Conservation (phyloP, 35 echinoderm and acorn worm species). For the Holothuria glaberrima region DNA sequence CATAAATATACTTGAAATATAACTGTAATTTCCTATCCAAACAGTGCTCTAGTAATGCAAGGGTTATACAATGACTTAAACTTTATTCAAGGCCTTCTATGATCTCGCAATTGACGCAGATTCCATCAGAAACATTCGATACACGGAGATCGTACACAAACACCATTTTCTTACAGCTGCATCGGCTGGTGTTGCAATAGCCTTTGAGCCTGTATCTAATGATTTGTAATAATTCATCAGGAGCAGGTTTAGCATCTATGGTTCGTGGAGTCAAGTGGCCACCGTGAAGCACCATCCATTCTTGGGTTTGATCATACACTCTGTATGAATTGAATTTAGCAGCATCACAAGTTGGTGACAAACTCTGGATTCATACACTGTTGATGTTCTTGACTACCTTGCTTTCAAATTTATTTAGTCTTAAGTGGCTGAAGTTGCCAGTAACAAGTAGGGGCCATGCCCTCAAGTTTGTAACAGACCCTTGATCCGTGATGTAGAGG, state of each 20-base stretch:
- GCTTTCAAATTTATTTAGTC: slow-evolving; percentile 5
- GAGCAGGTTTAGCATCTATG: neutral
- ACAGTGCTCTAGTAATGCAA: no score
- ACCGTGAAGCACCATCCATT: neutral
- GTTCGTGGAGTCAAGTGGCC: neutral
- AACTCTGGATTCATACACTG: neutral
- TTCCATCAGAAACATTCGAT: no score
- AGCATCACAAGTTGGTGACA: neutral
- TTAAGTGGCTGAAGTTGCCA: no score
- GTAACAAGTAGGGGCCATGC: no score
- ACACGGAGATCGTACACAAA: neutral
- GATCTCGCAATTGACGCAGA: no score
- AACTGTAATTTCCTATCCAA: no score
- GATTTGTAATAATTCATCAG: slow-evolving; percentile 7
- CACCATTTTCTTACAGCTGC: neutral
- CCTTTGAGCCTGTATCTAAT: neutral
- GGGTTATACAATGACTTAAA: no score
- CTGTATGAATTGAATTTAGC: neutral
- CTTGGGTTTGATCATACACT: slow-evolving; percentile 6
- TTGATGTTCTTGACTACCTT: neutral
- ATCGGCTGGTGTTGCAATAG: neutral
- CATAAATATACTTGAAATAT: no score
- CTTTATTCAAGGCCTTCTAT: no score
- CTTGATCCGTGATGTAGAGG: no score
- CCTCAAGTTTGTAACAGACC: no score